Percentiles rank a stretch among this genome's conserved stretches.
These are phyloP conservation scores for Caenorhabditis drosophilae DNA, from an alignment of 2,888 invertebrate genomes.

Conservation along the genomic window DNA sequence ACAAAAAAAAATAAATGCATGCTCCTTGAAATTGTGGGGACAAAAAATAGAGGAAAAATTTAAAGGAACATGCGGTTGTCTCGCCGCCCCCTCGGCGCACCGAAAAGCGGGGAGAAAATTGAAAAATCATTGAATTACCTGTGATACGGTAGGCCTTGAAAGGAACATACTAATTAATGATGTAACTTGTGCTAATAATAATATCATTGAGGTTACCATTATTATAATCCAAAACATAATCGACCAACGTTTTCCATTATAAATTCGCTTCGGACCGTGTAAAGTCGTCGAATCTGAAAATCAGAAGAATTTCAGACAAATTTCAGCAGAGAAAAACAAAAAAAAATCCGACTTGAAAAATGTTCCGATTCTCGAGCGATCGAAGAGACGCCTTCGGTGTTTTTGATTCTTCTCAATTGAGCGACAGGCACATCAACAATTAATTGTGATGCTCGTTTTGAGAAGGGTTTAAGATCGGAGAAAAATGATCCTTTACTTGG, in stretches of 20 bases:
- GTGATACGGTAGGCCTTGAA: conserved; percentile 59
- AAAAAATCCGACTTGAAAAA: conserved; percentile 55
- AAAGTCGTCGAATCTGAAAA: conserved; percentile 61
- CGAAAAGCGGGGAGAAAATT: too few relatives aligned
- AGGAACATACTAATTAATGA: conserved; percentile 49
- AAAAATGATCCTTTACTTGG: conserved; percentile 36
- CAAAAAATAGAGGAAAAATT: too few relatives aligned
- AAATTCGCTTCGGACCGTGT: conserved; percentile 64
- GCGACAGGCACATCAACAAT: conserved; percentile 60
- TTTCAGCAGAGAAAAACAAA: not conserved
- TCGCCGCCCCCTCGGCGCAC: too few relatives aligned
- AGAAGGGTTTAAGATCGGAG: conserved; percentile 37
- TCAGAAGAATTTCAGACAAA: not conserved
- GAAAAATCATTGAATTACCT: too few relatives aligned
- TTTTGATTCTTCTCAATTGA: conserved; percentile 56
- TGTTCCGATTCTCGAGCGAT: conserved; percentile 60
- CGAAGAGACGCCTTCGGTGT: conserved; percentile 59
- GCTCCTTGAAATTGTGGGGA: too few relatives aligned
- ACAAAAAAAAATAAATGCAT: too few relatives aligned
- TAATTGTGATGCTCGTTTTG: conserved; percentile 54
- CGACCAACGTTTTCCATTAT: conserved; percentile 44
- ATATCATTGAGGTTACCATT: conserved; percentile 42
- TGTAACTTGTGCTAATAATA: conserved; percentile 52
- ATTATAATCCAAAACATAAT: conserved; percentile 56
- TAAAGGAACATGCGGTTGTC: too few relatives aligned